Evolutionary conservation across 2,888 invertebrate species (phyloP).

Genomic region (Autographa gamma): DNA sequence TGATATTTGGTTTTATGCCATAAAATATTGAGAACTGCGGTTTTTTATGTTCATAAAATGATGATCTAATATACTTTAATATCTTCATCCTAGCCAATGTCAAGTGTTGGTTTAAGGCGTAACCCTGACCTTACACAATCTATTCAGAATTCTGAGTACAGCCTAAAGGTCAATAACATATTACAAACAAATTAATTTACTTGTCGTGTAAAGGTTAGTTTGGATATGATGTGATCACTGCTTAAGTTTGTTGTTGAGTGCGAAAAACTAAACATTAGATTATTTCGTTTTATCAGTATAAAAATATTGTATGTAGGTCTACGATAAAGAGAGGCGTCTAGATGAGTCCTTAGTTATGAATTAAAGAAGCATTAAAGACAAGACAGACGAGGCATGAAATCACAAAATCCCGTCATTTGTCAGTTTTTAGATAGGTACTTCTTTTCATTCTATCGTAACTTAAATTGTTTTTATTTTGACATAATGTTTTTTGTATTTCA

Average conservation of each 20-base stretch:
- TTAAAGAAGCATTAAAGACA: background rate
- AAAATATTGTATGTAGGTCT: too few relatives aligned
- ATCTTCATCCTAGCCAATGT: constrained; percentile 39
- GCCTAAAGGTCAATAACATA: constrained; percentile 35
- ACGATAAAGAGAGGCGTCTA: too few relatives aligned
- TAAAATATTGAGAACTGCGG: background rate
- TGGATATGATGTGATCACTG: too few relatives aligned
- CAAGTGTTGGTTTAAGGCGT: constrained; percentile 38
- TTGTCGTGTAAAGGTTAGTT: background rate
- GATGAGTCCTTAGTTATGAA: background rate
- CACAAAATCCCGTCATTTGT: background rate
- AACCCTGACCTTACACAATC: constrained; percentile 39
- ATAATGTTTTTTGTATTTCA: too few relatives aligned
- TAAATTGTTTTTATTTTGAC: background rate
- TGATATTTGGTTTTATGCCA: too few relatives aligned
- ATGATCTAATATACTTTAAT: constrained; percentile 1
- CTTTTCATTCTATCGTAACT: background rate
- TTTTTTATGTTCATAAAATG: background rate
- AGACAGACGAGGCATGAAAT: background rate
- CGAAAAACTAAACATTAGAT: too few relatives aligned
- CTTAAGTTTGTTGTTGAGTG: background rate
- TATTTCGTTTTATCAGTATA: too few relatives aligned
- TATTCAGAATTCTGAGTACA: constrained; percentile 26
- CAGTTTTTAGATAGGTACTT: constrained; percentile 3
- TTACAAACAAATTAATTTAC: constrained; percentile 9